Evolutionary conservation across 2,888 invertebrate species (phyloP), one percentile per base, ranked within the genome.

Genomic region (Caradrina kadenii): DNA sequence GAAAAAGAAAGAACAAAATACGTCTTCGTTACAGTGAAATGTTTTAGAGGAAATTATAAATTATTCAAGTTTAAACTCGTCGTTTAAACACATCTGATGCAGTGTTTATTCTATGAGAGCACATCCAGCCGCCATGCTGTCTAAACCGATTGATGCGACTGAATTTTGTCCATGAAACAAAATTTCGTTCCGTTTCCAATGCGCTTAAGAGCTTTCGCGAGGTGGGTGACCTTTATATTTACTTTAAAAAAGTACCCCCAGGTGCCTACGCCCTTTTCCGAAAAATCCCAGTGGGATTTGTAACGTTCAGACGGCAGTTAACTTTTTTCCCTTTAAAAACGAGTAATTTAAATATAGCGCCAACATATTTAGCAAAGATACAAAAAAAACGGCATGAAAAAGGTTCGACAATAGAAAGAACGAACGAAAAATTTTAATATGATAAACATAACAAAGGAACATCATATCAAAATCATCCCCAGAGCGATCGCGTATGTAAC

Each of bases 61-160:
- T 39, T 26, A 48, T 71, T n/a, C 50, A 21, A 19, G 21, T 45
- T 55, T 76, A 58, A 65, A 72, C 26, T 26, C 56, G 19, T 70
- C 39, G 3, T 64, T 72, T 69, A 55, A 64, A 63, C 35, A 7
- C 50, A 39, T 63, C 63, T 74, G 68, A 53, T 21, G 60, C 52
- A 62, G 39, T 42, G 11, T 71, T 73, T 87, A 86, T 60, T 90
- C 88, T 89, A 76, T 90, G 88, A 53, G 61, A 69, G 54, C 86
- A 90, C 89, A 87, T 88, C 85, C 85, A 90, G 87, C 89, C 90
- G 62, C 73, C 67, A 60, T 84, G 84, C 88, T 86, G 89, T 90
- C 91, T 90, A 89, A 92, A 88, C 88, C 93, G 90, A 93, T 93
- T 91, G 92, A 92, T 92, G 92, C 91, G 87, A 73, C 88, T 86